Percentiles rank a stretch among this genome's conserved stretches.
These are phyloP conservation scores for Pterocles orientalis DNA, from an alignment of 2,113 vertebrate genomes.

Conservation along the genomic window DNA sequence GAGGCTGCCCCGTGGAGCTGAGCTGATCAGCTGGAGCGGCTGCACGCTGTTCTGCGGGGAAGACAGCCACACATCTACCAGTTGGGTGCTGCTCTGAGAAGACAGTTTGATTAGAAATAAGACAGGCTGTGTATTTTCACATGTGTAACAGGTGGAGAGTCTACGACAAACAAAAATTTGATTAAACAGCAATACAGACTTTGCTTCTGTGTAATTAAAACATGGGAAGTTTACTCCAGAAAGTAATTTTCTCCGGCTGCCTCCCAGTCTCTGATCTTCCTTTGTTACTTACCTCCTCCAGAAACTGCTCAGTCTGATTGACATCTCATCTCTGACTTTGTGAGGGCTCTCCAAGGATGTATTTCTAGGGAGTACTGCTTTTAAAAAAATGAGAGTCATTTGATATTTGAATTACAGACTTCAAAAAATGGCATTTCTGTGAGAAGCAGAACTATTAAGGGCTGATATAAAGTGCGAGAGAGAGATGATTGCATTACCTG, in stretches of 20 bases:
- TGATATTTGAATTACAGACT: constrained; percentile 43
- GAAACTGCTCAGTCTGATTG: constrained; percentile 13
- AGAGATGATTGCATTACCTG: not conserved
- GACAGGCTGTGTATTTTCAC: not conserved
- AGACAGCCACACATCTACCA: not conserved
- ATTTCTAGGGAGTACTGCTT: constrained; percentile 15
- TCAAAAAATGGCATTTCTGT: not conserved
- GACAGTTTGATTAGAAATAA: not conserved
- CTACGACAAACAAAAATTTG: not conserved
- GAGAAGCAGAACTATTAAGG: not conserved
- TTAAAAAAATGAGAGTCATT: constrained; percentile 21
- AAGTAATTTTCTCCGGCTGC: not conserved
- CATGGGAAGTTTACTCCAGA: not conserved
- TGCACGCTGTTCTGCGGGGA: not conserved
- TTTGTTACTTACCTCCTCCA: not conserved
- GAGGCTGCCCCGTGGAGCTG: not conserved
- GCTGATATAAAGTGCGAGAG: not conserved
- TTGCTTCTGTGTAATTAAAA: not conserved
- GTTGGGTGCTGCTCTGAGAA: not conserved
- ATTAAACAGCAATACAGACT: not conserved
- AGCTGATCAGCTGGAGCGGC: not conserved
- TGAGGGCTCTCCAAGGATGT: not conserved
- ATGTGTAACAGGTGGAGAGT: not conserved
- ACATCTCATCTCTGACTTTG: constrained; percentile 3
- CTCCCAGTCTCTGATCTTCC: not conserved